phyloP scores from a whole-genome alignment of 2,888 invertebrate genomes.

The Celastrina argiolus region DNA sequence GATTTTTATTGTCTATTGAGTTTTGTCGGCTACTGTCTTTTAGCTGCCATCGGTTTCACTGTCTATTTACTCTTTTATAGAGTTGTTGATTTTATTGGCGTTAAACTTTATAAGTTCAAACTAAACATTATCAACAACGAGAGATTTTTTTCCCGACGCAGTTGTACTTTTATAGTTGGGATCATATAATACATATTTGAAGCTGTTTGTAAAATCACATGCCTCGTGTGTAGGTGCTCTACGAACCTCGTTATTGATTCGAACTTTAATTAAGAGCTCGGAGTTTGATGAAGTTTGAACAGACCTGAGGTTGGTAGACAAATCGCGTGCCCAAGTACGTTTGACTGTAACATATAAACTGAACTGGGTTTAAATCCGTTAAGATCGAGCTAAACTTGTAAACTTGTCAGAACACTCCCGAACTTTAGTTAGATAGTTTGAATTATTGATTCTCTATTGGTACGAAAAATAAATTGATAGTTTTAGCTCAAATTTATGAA shows the following conservation, averaged over 20 bases:
- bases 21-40: neutral
- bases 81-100: neutral
- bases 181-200: too few species aligned
- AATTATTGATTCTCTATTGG: slow-evolving; percentile 11
- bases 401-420: slow-evolving; percentile 11
- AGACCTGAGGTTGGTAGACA: neutral
- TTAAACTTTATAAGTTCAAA: neutral
- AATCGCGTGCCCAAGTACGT: neutral
- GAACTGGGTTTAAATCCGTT: neutral
- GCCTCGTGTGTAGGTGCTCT: too few species aligned
- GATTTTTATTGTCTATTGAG: neutral
- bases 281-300: neutral
- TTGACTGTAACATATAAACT: neutral
- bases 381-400: slow-evolving; percentile 6
- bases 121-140: too few species aligned
- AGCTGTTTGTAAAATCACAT: too few species aligned
- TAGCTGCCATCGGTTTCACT: neutral
- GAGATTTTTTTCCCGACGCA: too few species aligned
- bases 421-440: neutral
- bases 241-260: neutral
- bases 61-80: neutral
- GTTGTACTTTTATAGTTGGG: too few species aligned
- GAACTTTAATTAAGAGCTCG: neutral
- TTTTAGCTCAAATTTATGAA: neutral
- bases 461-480: neutral